Percentiles rank a stretch among this genome's conserved stretches.
These are phyloP conservation scores for Holothuria leucospilota DNA, from an alignment of 53 echinoderm and acorn worm species.

Conservation along the genomic window DNA sequence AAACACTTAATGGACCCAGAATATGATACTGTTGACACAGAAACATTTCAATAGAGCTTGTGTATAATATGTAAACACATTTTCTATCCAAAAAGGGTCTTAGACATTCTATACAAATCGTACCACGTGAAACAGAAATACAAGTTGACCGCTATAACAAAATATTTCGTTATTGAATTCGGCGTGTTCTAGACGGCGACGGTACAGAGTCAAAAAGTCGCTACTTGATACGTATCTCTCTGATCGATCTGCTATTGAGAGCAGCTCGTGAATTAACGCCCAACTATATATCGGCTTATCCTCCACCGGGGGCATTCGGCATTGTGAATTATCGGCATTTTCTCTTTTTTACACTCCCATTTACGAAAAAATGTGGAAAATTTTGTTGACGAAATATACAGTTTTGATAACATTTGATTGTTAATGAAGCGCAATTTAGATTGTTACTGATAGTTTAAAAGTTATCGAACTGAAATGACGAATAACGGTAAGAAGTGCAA, in stretches of 20 bases:
- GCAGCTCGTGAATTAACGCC: conserved; percentile 19
- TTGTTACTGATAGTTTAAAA: conserved; percentile 38
- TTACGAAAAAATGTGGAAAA: conserved; percentile 9
- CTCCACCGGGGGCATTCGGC: conserved; percentile 18
- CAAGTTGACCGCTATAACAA: background rate
- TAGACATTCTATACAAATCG: background rate
- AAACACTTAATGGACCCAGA: conserved; percentile 20
- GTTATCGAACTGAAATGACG: background rate
- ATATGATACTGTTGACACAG: conserved; percentile 38
- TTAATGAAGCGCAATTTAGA: conserved; percentile 20
- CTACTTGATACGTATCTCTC: conserved; percentile 19
- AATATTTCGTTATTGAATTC: background rate
- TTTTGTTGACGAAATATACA: background rate
- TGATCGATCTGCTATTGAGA: conserved; percentile 21
- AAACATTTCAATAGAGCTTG: conserved; percentile 15
- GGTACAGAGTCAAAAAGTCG: conserved; percentile 21
- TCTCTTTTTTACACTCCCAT: conserved; percentile 4
- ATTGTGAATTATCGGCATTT: conserved; percentile 28
- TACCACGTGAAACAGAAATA: background rate
- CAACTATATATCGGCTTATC: conserved; percentile 22
- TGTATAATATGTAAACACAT: conserved; percentile 30
- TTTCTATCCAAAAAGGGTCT: background rate
- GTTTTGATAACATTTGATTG: conserved; percentile 39
- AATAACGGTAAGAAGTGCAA: background rate
- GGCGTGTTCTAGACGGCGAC: background rate